Percentiles rank a stretch among this genome's conserved stretches.
Conservation (phyloP, 2,113 vertebrate species). For the Silurus meridionalis region DNA sequence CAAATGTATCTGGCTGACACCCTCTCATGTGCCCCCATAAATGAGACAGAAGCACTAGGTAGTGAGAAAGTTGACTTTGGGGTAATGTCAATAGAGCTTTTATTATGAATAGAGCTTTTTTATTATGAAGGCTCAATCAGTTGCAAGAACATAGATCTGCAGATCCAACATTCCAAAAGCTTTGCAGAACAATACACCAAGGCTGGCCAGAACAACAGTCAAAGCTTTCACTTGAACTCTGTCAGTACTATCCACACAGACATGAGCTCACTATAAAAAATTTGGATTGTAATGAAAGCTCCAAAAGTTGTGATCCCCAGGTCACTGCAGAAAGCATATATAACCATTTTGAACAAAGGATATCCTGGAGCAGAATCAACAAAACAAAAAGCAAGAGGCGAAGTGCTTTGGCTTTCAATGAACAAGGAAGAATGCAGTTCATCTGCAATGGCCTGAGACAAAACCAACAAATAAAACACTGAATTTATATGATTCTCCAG, state of each 20-base stretch:
- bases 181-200: background rate
- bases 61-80: background rate
- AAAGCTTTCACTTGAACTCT: background rate
- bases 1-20: background rate
- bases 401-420: background rate
- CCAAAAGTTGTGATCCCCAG: background rate
- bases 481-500: background rate
- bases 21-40: background rate
- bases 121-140: background rate
- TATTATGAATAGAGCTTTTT: background rate
- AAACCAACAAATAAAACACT: constrained; percentile 29
- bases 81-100: background rate
- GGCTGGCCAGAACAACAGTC: background rate
- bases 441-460: constrained; percentile 12
- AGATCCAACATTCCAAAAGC: background rate
- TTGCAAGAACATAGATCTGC: background rate
- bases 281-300: background rate
- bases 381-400: background rate
- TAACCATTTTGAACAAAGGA: background rate
- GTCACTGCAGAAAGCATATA: background rate
- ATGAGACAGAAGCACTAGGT: background rate
- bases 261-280: background rate
- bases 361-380: background rate
- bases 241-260: background rate
- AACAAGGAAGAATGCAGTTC: background rate